Evolutionary conservation across 2,888 invertebrate genomes (phyloP), one percentile per base, ranked within the genome.

Genomic region (Orchestes rusci): DNA sequence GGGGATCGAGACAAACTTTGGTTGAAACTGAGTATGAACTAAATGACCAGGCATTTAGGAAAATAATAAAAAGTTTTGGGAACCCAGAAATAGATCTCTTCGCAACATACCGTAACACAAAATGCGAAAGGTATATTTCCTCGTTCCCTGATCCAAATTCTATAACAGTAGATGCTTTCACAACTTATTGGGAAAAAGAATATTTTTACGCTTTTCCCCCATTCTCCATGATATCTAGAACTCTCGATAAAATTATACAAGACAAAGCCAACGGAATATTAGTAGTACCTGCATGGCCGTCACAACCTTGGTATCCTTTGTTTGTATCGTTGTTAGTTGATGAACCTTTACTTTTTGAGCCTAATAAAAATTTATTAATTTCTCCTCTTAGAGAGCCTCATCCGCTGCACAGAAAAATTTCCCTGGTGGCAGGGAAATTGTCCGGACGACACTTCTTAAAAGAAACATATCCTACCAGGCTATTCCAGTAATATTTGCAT

Each of bases 121-220:
- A 38, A 29, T 38, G 38, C 38, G 28, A 17, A 17, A 19, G 10
- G n/a, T 35, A 35, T 19, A 35, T 35, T n/a, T 35, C 35, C 7
- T 35, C 19, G 17, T 35, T 35, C n/a, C 20, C 35, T 17, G 35
- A 35, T n/a, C 35, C 35, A 23, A 47, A 53, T 4, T 47, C 55
- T 1, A 13, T 39, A 4, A 48, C 45, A 3, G 48, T 60, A 1
- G 59, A 60, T 36, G 59, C 61, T 0, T 61, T 33, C 23, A 33
- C 33, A 33, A 12, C 12, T 4, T 23, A 8, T n/a, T 40, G 40
- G 40, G 13, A 12, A 12, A 4, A 37, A 10, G 10, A 15, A 10
- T 13, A 40, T 27, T 41, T 41, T 36, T 41, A 41, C 17, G 41
- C 41, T 4, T 41, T 41, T 27, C 27, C 35, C 10, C 41, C 41